These are phyloP conservation scores for Drosophila bunnanda DNA, from an alignment of 2,888 invertebrate genomes.

Conservation along the genomic window DNA sequence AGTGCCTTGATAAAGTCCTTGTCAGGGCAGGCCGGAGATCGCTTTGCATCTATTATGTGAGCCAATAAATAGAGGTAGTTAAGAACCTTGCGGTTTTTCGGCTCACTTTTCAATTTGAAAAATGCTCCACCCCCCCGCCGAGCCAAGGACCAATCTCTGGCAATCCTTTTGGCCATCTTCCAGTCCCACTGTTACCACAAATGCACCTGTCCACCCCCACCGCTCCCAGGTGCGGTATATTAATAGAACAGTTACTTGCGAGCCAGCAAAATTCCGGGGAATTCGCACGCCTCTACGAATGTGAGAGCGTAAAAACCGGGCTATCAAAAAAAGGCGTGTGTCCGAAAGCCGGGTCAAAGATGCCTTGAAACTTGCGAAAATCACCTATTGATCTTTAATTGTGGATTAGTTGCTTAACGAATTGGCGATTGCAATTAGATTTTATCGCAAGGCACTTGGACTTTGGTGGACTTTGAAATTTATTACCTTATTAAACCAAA, in stretches of 20 bases:
- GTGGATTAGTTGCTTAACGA: not conserved
- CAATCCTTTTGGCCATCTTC: not conserved
- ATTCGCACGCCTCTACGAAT: slow-evolving; percentile 55
- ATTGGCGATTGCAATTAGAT: not conserved
- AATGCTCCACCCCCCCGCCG: slow-evolving; percentile 55
- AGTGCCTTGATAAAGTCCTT: not conserved
- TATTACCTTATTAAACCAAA: too few relatives aligned
- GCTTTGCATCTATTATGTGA: slow-evolving; percentile 71
- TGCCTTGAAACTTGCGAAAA: slow-evolving; percentile 26
- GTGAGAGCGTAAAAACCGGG: slow-evolving; percentile 40
- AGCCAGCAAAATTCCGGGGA: slow-evolving; percentile 15
- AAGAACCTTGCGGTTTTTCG: slow-evolving; percentile 78
- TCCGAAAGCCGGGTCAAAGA: slow-evolving; percentile 13
- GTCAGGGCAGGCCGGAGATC: not conserved
- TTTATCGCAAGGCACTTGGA: not conserved
- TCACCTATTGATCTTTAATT: not conserved
- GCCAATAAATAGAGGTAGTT: slow-evolving; percentile 81
- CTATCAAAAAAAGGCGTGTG: slow-evolving; percentile 10
- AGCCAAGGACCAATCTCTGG: not conserved
- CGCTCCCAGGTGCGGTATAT: slow-evolving; percentile 15
- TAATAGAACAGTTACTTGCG: slow-evolving; percentile 20
- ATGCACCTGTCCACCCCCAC: not conserved
- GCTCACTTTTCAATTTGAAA: slow-evolving; percentile 80
- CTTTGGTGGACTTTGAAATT: too few relatives aligned
- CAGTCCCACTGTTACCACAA: not conserved